phyloP scores from a whole-genome alignment of 2,888 invertebrate species.

The Apodemia zela region DNA sequence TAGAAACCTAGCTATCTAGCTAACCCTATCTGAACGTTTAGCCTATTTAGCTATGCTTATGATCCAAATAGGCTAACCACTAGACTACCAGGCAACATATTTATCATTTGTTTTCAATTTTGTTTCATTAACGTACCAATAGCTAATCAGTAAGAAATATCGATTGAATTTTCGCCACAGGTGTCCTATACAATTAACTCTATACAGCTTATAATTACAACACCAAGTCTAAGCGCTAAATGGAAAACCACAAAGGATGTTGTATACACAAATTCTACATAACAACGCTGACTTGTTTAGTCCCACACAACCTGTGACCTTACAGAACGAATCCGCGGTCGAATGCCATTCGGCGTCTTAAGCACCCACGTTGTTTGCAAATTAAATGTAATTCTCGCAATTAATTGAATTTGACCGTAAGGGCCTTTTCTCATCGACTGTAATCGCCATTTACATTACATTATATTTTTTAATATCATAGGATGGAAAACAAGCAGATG shows the following conservation, averaged over 20 bases:
- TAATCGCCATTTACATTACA: too few relatives aligned
- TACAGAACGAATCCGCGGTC: conserved; percentile 16
- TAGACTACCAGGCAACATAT: too few relatives aligned
- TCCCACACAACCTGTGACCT: conserved; percentile 13
- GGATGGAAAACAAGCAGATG: too few relatives aligned
- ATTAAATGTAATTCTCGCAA: conserved; percentile 14
- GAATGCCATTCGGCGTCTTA: conserved; percentile 43
- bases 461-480: neutral
- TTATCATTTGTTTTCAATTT: neutral
- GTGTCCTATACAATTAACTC: conserved; percentile 1
- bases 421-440: conserved; percentile 3
- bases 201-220: neutral
- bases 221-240: neutral
- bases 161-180: neutral
- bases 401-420: conserved; percentile 1
- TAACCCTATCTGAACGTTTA: too few relatives aligned
- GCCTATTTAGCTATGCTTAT: too few relatives aligned
- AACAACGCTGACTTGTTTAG: conserved; percentile 4
- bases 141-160: neutral
- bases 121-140: neutral
- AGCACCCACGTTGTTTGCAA: conserved; percentile 32
- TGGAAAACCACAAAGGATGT: neutral
- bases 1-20: too few relatives aligned
- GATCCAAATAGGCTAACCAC: too few relatives aligned
- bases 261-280: neutral